A percentile compares a stretch with the other conserved stretches of the same genome.
These are phyloP conservation scores for Nomia melanderi DNA, from an alignment of 1,140 invertebrate genomes.

Conservation along the genomic window DNA sequence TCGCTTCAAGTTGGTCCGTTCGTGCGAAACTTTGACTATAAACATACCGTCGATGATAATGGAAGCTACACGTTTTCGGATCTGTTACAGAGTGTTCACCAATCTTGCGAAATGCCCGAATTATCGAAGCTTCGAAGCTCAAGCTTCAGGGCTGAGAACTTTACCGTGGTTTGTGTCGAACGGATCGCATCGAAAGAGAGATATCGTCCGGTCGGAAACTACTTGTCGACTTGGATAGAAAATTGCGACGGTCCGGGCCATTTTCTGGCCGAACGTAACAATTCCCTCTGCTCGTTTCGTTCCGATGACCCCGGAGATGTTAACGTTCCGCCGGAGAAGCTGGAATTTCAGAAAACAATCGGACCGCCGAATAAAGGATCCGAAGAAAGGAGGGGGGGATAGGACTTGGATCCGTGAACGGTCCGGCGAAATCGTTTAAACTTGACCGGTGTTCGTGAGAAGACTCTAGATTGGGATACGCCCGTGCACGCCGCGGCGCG, in stretches of 20 bases:
- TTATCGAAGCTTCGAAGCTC: too few species aligned
- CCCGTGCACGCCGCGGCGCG: background rate
- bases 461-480: background rate
- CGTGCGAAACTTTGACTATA: background rate
- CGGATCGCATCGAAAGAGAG: background rate
- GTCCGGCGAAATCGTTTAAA: background rate
- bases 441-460: background rate
- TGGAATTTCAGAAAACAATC: slow-evolving; percentile 4
- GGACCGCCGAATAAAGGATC: background rate
- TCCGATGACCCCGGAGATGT: background rate
- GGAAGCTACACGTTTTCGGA: background rate
- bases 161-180: background rate
- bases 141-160: too few species aligned
- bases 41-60: too few species aligned
- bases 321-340: slow-evolving; percentile 3
- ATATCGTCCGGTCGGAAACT: background rate
- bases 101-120: too few species aligned
- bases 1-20: background rate
- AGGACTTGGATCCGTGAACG: background rate
- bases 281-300: background rate
- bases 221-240: background rate
- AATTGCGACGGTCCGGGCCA: background rate
- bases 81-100: too few species aligned
- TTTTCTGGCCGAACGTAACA: slow-evolving; percentile 1
- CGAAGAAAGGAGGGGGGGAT: background rate